Conservation (phyloP, 2,888 invertebrate species). For the Amiota mariae region DNA sequence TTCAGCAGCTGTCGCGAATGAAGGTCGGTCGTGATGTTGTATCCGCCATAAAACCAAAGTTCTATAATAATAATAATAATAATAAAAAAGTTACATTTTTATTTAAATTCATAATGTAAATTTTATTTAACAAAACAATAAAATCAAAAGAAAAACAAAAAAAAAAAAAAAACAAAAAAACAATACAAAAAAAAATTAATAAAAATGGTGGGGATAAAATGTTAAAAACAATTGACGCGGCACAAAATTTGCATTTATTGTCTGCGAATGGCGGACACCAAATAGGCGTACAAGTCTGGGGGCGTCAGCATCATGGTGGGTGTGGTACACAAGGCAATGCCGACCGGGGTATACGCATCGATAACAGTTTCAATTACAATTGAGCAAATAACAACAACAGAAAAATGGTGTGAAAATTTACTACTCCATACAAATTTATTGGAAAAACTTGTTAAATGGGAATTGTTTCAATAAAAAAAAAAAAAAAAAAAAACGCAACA, state of each 20-base stretch:
- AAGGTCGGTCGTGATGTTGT: no score
- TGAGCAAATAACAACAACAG: constrained; percentile 42
- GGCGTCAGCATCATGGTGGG: constrained; percentile 10
- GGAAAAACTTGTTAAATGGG: constrained; percentile 39
- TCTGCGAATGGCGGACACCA: background rate
- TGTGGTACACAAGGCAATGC: background rate
- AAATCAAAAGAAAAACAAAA: background rate
- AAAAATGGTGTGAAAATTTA: constrained; percentile 37
- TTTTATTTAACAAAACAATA: constrained; percentile 44
- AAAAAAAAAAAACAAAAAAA: constrained; percentile 13
- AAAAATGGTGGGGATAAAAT: background rate
- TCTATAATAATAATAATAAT: background rate
- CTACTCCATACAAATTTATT: no score
- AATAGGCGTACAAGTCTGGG: constrained; percentile 10
- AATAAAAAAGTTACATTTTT: constrained; percentile 9
- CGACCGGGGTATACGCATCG: constrained; percentile 47
- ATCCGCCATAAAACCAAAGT: no score
- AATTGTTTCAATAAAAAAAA: constrained; percentile 19
- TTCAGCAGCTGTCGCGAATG: no score
- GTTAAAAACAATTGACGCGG: constrained; percentile 52
- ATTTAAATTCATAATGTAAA: constrained; percentile 62
- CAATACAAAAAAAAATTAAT: constrained; percentile 2
- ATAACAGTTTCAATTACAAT: constrained; percentile 63
- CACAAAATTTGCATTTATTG: constrained; percentile 58
- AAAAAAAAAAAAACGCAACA: constrained; percentile 12